A percentile compares a stretch with the other conserved stretches of the same genome.
These are phyloP conservation scores for Mesorhabditis spiculigera DNA, from an alignment of 2,888 invertebrate genomes.

Conservation along the genomic window DNA sequence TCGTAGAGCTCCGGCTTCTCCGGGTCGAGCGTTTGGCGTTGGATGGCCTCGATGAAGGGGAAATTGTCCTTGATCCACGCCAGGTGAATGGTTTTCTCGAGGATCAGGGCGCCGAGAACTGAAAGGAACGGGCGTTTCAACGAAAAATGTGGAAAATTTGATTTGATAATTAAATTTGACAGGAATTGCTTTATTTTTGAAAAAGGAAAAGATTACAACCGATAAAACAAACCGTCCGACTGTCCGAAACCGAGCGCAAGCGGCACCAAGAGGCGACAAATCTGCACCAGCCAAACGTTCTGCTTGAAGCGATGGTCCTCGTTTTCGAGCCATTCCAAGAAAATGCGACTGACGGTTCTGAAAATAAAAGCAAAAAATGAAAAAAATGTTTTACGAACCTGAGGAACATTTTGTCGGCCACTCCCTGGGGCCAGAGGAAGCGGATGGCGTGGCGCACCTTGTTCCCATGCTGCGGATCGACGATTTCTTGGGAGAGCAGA, in stretches of 20 bases:
- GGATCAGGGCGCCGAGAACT: background rate
- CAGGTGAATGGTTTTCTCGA: background rate
- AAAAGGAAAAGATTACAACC: too few relatives aligned
- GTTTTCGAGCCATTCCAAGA: background rate
- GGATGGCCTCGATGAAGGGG: slow-evolving; percentile 4
- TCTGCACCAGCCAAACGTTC: background rate
- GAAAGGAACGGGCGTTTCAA: background rate
- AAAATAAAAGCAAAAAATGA: background rate
- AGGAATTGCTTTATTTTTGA: too few relatives aligned
- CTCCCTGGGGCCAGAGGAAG: background rate
- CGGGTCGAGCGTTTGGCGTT: background rate
- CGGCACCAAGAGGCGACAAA: background rate
- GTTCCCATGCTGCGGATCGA: background rate
- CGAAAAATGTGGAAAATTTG: too few relatives aligned
- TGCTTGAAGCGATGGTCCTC: slow-evolving; percentile 4
- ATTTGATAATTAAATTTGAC: too few relatives aligned
- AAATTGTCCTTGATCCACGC: background rate
- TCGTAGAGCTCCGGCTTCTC: background rate
- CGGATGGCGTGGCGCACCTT: background rate
- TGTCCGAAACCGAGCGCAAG: background rate
- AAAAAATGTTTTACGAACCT: background rate
- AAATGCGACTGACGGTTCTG: slow-evolving; percentile 2
- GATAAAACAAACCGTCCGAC: background rate
- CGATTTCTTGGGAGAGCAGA: background rate
- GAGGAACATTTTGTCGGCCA: background rate